Evolutionary conservation across 1,140 invertebrate genomes (phyloP).

Genomic region (Contarinia nasturtii): DNA sequence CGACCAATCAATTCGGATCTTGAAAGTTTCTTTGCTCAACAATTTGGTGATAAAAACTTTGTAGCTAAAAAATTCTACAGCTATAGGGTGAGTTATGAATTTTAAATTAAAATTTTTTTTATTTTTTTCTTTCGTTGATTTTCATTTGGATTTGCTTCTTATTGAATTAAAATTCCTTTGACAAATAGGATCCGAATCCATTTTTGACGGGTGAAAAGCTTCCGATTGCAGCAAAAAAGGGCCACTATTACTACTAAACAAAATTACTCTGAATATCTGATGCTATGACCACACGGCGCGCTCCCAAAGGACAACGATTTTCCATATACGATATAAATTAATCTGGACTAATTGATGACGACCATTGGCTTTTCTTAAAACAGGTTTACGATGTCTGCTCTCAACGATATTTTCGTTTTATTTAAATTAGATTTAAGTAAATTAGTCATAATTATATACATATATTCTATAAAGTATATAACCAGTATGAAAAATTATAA

Average conservation of each 20-base stretch:
- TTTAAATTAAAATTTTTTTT: neutral
- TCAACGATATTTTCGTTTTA: too few relatives aligned
- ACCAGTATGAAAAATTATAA: too few relatives aligned
- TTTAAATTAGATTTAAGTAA: too few relatives aligned
- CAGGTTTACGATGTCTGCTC: too few relatives aligned
- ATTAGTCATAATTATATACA: too few relatives aligned
- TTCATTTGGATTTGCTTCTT: neutral
- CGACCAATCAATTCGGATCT: slow-evolving; percentile 18
- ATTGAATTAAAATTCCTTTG: neutral
- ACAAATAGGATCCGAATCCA: slow-evolving; percentile 55
- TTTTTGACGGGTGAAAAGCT: slow-evolving; percentile 62
- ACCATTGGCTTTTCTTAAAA: too few relatives aligned
- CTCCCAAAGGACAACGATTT: too few relatives aligned
- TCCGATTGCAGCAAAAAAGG: slow-evolving; percentile 76
- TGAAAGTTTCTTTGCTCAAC: slow-evolving; percentile 29
- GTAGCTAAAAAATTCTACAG: slow-evolving; percentile 64
- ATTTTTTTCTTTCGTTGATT: neutral
- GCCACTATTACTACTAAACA: slow-evolving; percentile 34
- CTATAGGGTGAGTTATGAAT: slow-evolving; percentile 27
- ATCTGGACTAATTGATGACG: too few relatives aligned
- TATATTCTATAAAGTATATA: too few relatives aligned
- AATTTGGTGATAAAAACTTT: slow-evolving; percentile 41
- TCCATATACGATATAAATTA: too few relatives aligned
- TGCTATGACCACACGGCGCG: too few relatives aligned
- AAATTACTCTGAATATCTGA: too few relatives aligned